Conservation (phyloP, 2,888 invertebrate genomes). For the Ashinkailepas kermadecensis region DNA sequence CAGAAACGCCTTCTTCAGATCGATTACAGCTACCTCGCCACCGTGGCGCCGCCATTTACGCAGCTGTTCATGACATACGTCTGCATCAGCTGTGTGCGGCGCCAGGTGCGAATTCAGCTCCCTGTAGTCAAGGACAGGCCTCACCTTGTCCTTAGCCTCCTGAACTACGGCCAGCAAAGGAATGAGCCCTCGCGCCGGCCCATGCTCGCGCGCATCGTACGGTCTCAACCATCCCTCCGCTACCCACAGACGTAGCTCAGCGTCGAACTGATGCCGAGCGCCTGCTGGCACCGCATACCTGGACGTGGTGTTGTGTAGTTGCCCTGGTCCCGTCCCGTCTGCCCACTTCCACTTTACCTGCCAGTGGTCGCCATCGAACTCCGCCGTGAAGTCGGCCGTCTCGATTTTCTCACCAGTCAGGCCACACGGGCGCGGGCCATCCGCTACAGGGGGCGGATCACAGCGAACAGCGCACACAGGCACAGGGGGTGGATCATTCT, state of each 20-base stretch:
- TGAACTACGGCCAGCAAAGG: not conserved
- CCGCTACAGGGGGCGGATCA: too few relatives aligned
- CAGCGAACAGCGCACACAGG: not conserved
- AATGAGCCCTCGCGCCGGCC: not conserved
- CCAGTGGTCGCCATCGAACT: not conserved
- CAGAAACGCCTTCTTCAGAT: conserved; percentile 21
- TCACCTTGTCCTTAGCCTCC: not conserved
- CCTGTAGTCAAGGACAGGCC: conserved; percentile 25
- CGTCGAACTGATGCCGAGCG: not conserved
- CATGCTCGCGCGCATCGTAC: not conserved
- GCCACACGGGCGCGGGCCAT: too few relatives aligned
- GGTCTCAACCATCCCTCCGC: not conserved
- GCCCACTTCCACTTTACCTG: not conserved
- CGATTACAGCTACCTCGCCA: conserved; percentile 1
- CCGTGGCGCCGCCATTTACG: conserved; percentile 22
- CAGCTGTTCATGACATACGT: conserved; percentile 21
- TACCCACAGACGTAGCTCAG: not conserved
- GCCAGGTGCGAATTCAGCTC: conserved; percentile 23
- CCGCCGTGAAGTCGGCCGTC: not conserved
- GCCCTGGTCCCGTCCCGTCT: not conserved
- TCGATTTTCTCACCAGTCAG: not conserved
- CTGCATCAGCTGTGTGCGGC: conserved; percentile 18
- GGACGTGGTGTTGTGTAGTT: not conserved
- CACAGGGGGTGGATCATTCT: not conserved
- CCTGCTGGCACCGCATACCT: not conserved